Evolutionary conservation across 2,888 invertebrate species (phyloP).

Genomic region (Oscheius myriophilus): DNA sequence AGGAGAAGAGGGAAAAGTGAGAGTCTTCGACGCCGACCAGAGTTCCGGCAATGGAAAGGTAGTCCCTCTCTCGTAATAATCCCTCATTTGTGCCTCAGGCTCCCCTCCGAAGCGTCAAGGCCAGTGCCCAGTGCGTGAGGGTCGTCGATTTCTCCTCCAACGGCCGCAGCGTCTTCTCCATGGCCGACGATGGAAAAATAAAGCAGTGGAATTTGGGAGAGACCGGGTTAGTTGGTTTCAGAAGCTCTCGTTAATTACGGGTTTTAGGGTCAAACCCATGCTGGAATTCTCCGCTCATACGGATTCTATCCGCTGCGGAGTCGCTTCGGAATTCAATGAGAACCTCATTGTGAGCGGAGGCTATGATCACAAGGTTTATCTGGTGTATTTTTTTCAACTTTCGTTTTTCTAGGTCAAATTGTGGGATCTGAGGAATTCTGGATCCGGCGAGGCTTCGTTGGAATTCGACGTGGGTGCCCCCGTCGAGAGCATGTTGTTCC

Average conservation of each 20-base stretch:
- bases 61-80: neutral
- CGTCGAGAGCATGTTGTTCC: conserved; percentile 86
- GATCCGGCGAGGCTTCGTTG: conserved; percentile 32
- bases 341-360: conserved; percentile 62
- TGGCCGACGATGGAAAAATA: conserved; percentile 66
- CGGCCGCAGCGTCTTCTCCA: conserved; percentile 50
- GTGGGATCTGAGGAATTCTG: conserved; percentile 78
- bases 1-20: conserved; percentile 86
- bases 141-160: conserved; percentile 40
- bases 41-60: conserved; percentile 76
- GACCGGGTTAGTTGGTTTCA: conserved; percentile 25
- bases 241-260: neutral
- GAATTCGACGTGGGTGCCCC: conserved; percentile 86
- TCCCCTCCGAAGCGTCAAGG: conserved; percentile 45
- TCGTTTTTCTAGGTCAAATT: conserved; percentile 79
- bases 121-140: conserved; percentile 38
- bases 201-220: conserved; percentile 59
- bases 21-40: conserved; percentile 84
- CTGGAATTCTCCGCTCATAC: conserved; percentile 56
- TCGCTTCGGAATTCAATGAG: conserved; percentile 48
- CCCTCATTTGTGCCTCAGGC: conserved; percentile 19
- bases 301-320: conserved; percentile 62
- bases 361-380: conserved; percentile 65
- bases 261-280: conserved; percentile 26
- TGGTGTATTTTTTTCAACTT: too few relatives aligned